Evolutionary conservation across 1,140 invertebrate species (phyloP).

Genomic region (Hylaeus volcanicus): DNA sequence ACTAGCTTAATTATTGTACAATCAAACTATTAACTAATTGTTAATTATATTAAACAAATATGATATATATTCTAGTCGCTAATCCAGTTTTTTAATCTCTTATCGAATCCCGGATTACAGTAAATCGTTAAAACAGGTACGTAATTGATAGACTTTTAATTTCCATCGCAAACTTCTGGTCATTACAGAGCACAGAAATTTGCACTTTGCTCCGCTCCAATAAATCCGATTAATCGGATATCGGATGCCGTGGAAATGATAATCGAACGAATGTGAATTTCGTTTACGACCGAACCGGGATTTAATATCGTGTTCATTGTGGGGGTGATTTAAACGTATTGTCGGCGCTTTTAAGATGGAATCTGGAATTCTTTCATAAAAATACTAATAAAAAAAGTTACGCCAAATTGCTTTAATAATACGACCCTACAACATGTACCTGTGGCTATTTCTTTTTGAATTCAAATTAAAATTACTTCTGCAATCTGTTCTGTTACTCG

Average conservation of each 20-base stretch:
- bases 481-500: too few species aligned
- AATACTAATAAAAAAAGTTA: background rate
- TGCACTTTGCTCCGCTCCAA: background rate
- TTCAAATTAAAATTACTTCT: too few species aligned
- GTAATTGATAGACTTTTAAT: background rate
- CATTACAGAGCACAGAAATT: background rate
- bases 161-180: background rate
- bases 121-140: background rate
- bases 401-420: too few species aligned
- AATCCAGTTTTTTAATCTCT: background rate
- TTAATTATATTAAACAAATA: too few species aligned
- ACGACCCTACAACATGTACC: too few species aligned
- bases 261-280: background rate
- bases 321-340: background rate
- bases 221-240: conserved; percentile 44
- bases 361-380: background rate
- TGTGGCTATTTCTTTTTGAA: too few species aligned
- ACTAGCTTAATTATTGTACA: too few species aligned
- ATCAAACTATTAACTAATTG: too few species aligned
- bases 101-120: too few species aligned
- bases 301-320: conserved; percentile 2
- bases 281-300: background rate
- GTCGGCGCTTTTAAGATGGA: background rate
- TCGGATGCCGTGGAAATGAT: conserved; percentile 17
- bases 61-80: background rate